Base-by-base conservation (phyloP, 1,140 invertebrate genomes). In the Pentalonia nigronervosa region DNA sequence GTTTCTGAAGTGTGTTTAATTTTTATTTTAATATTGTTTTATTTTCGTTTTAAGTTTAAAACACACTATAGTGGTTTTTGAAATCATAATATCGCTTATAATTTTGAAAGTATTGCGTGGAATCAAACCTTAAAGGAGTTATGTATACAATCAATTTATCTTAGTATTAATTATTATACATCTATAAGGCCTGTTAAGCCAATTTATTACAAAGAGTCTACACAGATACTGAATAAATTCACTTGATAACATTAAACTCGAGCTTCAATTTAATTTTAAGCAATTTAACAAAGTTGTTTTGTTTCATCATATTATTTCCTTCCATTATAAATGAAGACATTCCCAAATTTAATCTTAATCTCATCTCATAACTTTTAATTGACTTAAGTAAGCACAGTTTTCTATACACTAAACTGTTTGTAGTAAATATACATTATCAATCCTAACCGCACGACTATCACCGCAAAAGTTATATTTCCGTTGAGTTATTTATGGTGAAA, bases 311-410 rank as follows among this genome's bases (percentile, higher is more conserved):
- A 89, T 89, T 56, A 89, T 89, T 34, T 89, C 41, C 50, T 34
- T 41, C 9, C 34, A 8, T 56, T 56, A 41, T 41, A 89, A 89
- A 56, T 25, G 48, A 56, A 56, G 87, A 53, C 30, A 53, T 89
- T 53, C 11, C 14, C 9, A 56, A 89, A 89, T 89, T 11, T 56
- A 89, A 89, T 89, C 48, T 89, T 89, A 89, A 89, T 89, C 88
- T 89, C 50, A 56, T 89, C 50, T 53, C 88, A 89, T 89, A 89
- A 89, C 50, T 89, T 89, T 89, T 89, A 89, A 89, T 89, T 89
- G 88, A 56, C 88, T 89, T 89, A 89, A 89, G 88, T 89, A 89
- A 53, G 88, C 50, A 41, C 34, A 4, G 47, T 89, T 89, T 30
- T 36, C 48, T 89, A 48, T 88, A 34, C 17, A 50, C 20, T 84